Evolutionary conservation across 2,113 vertebrate genomes (phyloP).

Genomic region (Silurus meridionalis): DNA sequence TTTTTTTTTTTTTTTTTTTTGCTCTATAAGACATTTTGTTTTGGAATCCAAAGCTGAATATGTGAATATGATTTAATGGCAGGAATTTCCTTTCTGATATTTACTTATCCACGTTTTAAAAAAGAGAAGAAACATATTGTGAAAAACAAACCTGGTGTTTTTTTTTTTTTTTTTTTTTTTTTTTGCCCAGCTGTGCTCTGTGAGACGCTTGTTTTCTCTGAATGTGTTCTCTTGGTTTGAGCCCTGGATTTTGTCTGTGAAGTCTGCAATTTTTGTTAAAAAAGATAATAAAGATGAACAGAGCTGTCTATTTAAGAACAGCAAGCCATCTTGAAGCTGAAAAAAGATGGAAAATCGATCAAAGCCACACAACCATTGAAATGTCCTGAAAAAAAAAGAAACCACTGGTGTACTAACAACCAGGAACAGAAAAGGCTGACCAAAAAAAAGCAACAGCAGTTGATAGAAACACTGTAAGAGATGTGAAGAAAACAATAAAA

Average conservation of each 20-base stretch:
- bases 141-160: not conserved
- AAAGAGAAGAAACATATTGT: not conserved
- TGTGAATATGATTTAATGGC: not conserved
- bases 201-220: not conserved
- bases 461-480: not conserved
- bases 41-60: not conserved
- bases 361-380: not conserved
- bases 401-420: not conserved
- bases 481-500: not conserved
- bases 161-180: no score
- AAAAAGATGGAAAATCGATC: not conserved
- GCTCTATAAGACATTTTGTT: not conserved
- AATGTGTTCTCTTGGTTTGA: not conserved
- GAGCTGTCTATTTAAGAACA: not conserved
- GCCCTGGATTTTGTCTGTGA: not conserved
- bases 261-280: not conserved
- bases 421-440: not conserved
- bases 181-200: not conserved
- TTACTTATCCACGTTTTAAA: not conserved
- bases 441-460: not conserved
- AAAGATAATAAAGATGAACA: not conserved
- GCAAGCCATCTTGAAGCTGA: not conserved
- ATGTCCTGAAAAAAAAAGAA: not conserved
- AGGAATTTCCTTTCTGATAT: not conserved
- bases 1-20: not conserved